phyloP scores from a whole-genome alignment of 2,797 vertebrate species.

The Nyctalus aviator region DNA sequence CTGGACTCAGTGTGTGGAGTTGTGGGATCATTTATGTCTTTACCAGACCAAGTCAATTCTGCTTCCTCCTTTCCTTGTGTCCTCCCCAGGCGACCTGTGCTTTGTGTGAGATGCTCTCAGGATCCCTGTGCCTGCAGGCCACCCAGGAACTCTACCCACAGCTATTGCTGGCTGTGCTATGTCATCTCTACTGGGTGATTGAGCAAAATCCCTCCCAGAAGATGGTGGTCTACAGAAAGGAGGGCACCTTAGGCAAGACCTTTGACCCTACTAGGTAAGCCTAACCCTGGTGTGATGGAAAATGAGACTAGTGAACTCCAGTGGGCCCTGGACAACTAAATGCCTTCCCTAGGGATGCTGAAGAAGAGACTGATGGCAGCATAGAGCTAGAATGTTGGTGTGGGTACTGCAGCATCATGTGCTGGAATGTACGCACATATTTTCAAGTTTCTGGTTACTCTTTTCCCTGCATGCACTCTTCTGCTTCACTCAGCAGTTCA shows the following conservation, averaged over 20 bases:
- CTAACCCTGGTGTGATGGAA: rapidly evolving
- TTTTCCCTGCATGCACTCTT: no score
- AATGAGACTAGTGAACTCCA: neutral
- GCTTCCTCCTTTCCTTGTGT: neutral
- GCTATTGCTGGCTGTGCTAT: slow-evolving; percentile 57
- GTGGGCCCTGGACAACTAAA: neutral
- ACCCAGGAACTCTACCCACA: slow-evolving; percentile 44
- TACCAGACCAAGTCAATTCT: neutral
- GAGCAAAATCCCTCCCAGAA: slow-evolving; percentile 47
- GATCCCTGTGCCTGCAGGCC: slow-evolving; percentile 1
- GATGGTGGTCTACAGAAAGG: slow-evolving; percentile 58
- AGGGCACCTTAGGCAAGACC: neutral
- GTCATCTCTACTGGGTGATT: slow-evolving; percentile 62
- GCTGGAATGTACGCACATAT: neutral
- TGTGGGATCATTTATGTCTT: neutral
- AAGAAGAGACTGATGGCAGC: neutral
- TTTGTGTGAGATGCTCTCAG: slow-evolving; percentile 62
- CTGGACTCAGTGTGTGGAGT: neutral
- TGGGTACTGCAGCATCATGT: no score
- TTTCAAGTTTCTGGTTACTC: neutral
- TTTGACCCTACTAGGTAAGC: slow-evolving; percentile 56
- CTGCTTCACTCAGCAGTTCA: neutral
- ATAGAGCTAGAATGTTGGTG: neutral
- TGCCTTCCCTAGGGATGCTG: neutral
- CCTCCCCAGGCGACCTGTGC: slow-evolving; percentile 7